A percentile compares a stretch with the other conserved stretches of the same genome.
phyloP scores from a whole-genome alignment of 2,113 vertebrate species.

The Dromiciops gliroides region DNA sequence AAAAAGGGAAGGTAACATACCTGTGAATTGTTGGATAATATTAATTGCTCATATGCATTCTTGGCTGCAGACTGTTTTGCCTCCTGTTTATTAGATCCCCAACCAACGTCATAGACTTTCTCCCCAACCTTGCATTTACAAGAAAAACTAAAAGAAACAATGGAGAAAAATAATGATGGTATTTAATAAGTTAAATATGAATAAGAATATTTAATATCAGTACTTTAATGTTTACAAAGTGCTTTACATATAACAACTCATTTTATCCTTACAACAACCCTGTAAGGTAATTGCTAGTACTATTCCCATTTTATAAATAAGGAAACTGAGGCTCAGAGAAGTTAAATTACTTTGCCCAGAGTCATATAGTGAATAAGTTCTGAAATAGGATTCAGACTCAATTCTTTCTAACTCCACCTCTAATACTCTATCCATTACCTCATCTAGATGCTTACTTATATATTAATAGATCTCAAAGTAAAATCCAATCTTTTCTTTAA shows the following conservation, averaged over 20 bases:
- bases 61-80: constrained; percentile 82
- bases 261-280: neutral
- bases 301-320: neutral
- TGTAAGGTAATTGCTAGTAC: neutral
- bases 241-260: neutral
- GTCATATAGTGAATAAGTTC: neutral
- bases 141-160: constrained; percentile 74
- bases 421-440: neutral
- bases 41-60: constrained; percentile 32
- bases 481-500: neutral
- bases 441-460: neutral
- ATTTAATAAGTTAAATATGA: neutral
- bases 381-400: neutral
- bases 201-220: no score
- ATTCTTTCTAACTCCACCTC: neutral
- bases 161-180: constrained; percentile 19
- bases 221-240: neutral
- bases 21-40: accelerated
- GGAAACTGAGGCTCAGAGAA: no score
- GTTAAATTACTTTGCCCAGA: neutral
- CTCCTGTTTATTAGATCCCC: constrained; percentile 45
- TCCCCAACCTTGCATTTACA: constrained; percentile 65
- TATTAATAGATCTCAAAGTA: neutral
- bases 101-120: neutral
- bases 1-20: constrained; percentile 59